These are phyloP conservation scores for Neoscelio sp. DNA, from an alignment of 2,888 invertebrate species.

Conservation along the genomic window DNA sequence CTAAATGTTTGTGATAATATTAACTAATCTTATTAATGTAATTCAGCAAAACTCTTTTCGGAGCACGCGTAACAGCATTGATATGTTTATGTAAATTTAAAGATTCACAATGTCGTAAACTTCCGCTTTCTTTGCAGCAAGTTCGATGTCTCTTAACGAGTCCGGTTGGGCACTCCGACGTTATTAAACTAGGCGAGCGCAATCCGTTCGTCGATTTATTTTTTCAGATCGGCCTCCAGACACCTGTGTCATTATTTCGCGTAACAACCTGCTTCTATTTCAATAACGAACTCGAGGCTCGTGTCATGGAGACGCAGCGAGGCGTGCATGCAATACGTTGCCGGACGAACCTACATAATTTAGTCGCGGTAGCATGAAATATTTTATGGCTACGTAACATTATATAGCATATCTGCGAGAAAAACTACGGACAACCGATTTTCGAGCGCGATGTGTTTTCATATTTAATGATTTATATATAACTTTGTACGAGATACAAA, in stretches of 20 bases:
- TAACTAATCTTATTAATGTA: too few species aligned
- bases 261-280: constrained; percentile 63
- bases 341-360: constrained; percentile 70
- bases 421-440: constrained; percentile 58
- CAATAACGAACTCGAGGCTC: constrained; percentile 62
- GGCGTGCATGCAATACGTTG: constrained; percentile 67
- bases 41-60: too few species aligned
- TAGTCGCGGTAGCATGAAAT: constrained; percentile 72
- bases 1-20: too few species aligned
- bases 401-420: constrained; percentile 35
- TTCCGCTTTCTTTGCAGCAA: constrained; percentile 24
- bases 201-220: constrained; percentile 57
- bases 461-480: constrained; percentile 22
- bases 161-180: constrained; percentile 28
- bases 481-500: background rate
- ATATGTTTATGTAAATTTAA: too few species aligned
- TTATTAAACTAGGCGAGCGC: constrained; percentile 35
- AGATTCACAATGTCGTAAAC: too few species aligned
- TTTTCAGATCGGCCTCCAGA: constrained; percentile 57
- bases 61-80: too few species aligned
- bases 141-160: constrained; percentile 40
- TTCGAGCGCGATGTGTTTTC: constrained; percentile 20
- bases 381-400: constrained; percentile 68
- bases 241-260: constrained; percentile 62
- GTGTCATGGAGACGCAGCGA: constrained; percentile 64